Base-by-base conservation (phyloP, 2,113 vertebrate species). In the Capreolus pygargus region DNA sequence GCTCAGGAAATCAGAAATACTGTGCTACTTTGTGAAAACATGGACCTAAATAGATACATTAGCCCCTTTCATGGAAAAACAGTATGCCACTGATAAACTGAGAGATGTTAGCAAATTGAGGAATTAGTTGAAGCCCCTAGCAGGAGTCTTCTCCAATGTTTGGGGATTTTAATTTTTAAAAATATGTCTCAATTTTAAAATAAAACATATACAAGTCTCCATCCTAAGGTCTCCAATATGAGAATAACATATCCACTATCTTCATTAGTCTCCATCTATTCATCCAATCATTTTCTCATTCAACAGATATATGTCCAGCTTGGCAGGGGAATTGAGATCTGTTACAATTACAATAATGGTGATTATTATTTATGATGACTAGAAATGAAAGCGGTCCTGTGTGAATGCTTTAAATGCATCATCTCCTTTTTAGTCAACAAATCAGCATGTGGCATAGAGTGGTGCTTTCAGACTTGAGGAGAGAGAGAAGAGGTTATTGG, bases 301-400 rank as follows among this genome's bases (percentile, higher is more conserved):
- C 57, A 54, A 60, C 55, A 84, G 83, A 89, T 91, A 82, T 86
- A 78, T 94, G 76, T 79, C 36, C 89, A 87, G n/a, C 47, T 76
- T 47, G 54, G 55, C 81, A 79, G 55, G 85, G 88, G 70, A 67
- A 55, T 70, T 90, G 57, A 55, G 78, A 78, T 82, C 55, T 78
- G 67, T 70, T 86, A 78, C 84, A 47, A 13, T 89, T 67, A 84
- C 64, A 93, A 6, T 14, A 19, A 7, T 17, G 76, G 33, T 61
- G 58, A 64, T 90, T 52, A 61, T 96, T 90, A 96, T 91, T 86
- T 64, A 93, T 91, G 92, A 84, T 81, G 67, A 39, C 89, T 55
- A 39, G 39, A 76, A 92, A 33, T 55, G 47, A 89, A 58, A 64
- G 67, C 2, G 1, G 81, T 50, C 91, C n/a, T 78, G n/a, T n/a